Base-by-base conservation (phyloP, 2,797 vertebrate species). In the Percopsis omiscomaycus region DNA sequence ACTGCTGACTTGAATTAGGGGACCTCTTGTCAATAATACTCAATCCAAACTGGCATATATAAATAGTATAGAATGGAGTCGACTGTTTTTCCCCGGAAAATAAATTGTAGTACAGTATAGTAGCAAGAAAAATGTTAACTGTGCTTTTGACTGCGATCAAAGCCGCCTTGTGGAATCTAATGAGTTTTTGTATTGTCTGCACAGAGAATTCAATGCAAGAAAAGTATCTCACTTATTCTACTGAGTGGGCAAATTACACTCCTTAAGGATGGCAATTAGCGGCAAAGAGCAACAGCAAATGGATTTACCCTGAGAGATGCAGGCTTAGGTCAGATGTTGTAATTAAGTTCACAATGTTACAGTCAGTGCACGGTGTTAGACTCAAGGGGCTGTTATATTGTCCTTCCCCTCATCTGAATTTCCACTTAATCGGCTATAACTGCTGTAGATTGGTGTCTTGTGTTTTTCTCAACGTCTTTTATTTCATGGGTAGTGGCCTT, bases 1-100 rank as follows among this genome's bases (percentile, higher is more conserved):
- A 80, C 49, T 60, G 66, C 74, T 81, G 74, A 67, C 61, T 77
- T 57, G 72, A 79, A 87, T 89, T 81, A 86, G 44, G 68, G 57
- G 61, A 74, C 49, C 78, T 80, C 74, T 79, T 81, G 55, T 58
- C 42, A 15, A 29, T 73, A 75, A 72, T 53, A 60, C 61, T 64
- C 8, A 52, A 60, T 37, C 61, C 5, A 14, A 51, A 58, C 79
- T 64, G 56, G 32, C 37, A 42, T 42, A 42, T 42, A 42, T 42
- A 42, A 42, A 42, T 42, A 42, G 8, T 42, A 42, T 42, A 42
- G 37, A 42, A 42, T 22, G 22, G 22, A 22, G 22, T 22, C 22
- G 22, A 22, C 22, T 22, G 22, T 22, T 22, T 22, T 22, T 22
- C 22, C 22, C 22, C 22, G 1, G 22, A 22, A 22, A 22, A 22